phyloP scores from a whole-genome alignment of 2,888 invertebrate genomes.

The Tromatobia lineatoria region DNA sequence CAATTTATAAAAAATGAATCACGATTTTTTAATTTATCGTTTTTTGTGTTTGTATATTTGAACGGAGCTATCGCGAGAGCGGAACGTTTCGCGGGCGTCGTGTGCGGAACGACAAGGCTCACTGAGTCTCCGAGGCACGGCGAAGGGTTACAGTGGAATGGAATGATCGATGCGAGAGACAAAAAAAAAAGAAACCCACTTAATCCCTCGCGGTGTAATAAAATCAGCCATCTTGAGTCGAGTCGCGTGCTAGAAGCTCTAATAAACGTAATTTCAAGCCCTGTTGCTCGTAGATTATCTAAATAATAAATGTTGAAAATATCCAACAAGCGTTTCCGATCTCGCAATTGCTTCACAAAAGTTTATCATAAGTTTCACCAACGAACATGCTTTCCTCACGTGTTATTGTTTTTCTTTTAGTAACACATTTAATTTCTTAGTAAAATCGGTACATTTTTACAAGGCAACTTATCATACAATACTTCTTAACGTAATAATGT shows the following conservation, averaged over 20 bases:
- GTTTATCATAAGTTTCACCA: neutral
- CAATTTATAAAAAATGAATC: slow-evolving; percentile 23
- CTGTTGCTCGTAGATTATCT: slow-evolving; percentile 37
- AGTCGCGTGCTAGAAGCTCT: slow-evolving; percentile 57
- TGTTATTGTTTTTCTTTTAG: slow-evolving; percentile 72
- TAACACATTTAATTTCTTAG: slow-evolving; percentile 82
- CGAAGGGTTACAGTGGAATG: slow-evolving; percentile 63
- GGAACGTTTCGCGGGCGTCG: slow-evolving; percentile 57
- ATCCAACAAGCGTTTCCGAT: slow-evolving; percentile 23
- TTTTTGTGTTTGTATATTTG: neutral
- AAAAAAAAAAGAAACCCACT: slow-evolving; percentile 42
- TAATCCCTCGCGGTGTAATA: slow-evolving; percentile 28
- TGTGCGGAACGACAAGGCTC: slow-evolving; percentile 59
- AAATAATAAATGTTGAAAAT: slow-evolving; percentile 27
- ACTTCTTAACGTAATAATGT: slow-evolving; percentile 78
- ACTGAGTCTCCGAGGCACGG: slow-evolving; percentile 65
- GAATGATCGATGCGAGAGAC: slow-evolving; percentile 69
- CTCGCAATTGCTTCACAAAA: slow-evolving; percentile 10
- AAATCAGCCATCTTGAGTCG: slow-evolving; percentile 54
- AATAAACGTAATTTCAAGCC: slow-evolving; percentile 25
- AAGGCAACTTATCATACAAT: slow-evolving; percentile 81
- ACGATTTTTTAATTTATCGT: slow-evolving; percentile 21
- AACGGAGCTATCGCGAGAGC: slow-evolving; percentile 34
- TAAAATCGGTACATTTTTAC: slow-evolving; percentile 83
- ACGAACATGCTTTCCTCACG: slow-evolving; percentile 6